A percentile compares a stretch with the other conserved stretches of the same genome.
Conservation (phyloP, 2,888 invertebrate genomes). For the Coenonympha glycerion region DNA sequence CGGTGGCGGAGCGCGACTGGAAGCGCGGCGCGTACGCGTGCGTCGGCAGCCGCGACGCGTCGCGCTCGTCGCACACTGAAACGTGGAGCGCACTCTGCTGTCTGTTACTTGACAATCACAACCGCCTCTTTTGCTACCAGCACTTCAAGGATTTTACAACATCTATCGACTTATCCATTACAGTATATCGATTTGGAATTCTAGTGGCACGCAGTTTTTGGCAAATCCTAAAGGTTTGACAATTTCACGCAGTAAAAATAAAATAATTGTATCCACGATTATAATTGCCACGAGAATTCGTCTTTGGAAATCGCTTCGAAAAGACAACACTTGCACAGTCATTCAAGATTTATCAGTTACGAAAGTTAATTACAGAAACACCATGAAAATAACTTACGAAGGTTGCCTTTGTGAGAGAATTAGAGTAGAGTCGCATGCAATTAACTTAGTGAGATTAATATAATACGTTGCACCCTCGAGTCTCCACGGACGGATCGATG, state of each 20-base stretch:
- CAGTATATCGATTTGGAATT: not conserved
- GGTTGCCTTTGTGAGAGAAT: conserved; percentile 38
- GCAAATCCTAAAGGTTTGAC: not conserved
- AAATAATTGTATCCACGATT: not conserved
- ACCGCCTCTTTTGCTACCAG: not conserved
- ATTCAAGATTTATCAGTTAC: not conserved
- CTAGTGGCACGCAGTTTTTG: not conserved
- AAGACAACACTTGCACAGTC: not conserved
- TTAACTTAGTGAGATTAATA: conserved; percentile 33
- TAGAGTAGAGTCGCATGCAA: conserved; percentile 38
- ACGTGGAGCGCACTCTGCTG: conserved; percentile 24
- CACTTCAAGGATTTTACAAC: conserved; percentile 9
- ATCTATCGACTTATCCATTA: not conserved
- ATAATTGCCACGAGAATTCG: not conserved
- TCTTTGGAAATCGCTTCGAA: not conserved
- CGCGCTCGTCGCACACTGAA: conserved; percentile 39
- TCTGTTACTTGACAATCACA: conserved; percentile 14
- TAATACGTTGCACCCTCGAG: conserved; percentile 18
- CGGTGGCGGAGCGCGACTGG: conserved; percentile 90
- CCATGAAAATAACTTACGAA: conserved; percentile 32
- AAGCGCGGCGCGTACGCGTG: conserved; percentile 81
- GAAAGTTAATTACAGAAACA: not conserved
- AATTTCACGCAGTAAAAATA: not conserved
- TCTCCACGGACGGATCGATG: conserved; percentile 16
- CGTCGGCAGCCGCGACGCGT: conserved; percentile 66